A percentile compares a stretch with the other conserved stretches of the same genome.
Evolutionary conservation across 2,113 vertebrate species (phyloP).

Genomic region (Mustelus asterias): DNA sequence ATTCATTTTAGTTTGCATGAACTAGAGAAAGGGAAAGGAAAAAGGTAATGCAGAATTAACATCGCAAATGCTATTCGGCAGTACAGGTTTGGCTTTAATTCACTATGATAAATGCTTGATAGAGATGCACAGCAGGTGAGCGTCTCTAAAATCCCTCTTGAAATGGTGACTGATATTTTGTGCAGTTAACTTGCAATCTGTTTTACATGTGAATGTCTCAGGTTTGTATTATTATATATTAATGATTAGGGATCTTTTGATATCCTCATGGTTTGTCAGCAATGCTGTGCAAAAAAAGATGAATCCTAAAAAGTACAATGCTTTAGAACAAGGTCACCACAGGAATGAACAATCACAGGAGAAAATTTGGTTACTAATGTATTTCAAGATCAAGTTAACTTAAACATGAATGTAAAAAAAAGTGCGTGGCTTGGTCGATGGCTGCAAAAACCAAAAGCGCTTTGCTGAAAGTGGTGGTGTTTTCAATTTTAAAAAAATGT

Average conservation of each 20-base stretch:
- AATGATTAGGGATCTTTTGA: not conserved
- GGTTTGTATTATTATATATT: not conserved
- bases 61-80: not conserved
- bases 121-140: not conserved
- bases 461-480: not conserved
- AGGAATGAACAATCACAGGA: not conserved
- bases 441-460: not conserved
- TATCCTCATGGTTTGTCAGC: not conserved
- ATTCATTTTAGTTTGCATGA: not conserved
- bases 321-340: not conserved
- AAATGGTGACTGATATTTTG: not conserved
- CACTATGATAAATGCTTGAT: not conserved
- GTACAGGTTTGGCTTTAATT: not conserved
- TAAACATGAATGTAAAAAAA: not conserved
- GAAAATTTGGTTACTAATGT: not conserved
- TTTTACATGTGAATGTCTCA: not conserved
- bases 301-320: not conserved
- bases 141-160: not conserved
- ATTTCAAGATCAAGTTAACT: not conserved
- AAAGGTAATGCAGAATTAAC: not conserved
- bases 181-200: not conserved
- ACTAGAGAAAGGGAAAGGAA: not conserved
- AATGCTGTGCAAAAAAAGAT: not conserved
- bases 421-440: not conserved
- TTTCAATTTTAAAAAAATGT: not conserved